Evolutionary conservation across 2,888 invertebrate species (phyloP), one percentile per base, ranked within the genome.

Genomic region (Hedychridium roseum): DNA sequence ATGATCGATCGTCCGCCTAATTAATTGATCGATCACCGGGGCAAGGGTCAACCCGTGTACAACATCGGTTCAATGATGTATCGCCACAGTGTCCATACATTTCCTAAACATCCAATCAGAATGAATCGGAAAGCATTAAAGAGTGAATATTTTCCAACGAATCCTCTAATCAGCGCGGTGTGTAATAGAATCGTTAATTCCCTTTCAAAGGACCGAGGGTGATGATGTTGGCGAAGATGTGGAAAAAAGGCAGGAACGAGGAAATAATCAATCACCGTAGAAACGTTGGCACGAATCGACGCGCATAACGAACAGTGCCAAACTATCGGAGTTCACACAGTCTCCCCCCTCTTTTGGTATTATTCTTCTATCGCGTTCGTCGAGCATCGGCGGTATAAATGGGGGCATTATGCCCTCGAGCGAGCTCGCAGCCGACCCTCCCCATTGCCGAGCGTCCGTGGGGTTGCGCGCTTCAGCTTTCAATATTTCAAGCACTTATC

Each of bases 401-500:
- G 69, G 62, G 57, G 47, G 66, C 66, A 68, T 72, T 71, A 73
- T 68, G 64, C 64, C 58, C 62, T 57, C 35, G n/a, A n/a, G n/a
- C 23, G 28, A 17, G 57, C 57, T 50, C 40, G 20, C 43, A 26
- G 39, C 53, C 40, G 44, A 41, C 50, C 36, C 15, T 6, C 27
- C 32, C 32, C 47, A 12, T 18, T 34, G 41, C 43, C 44, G 53
- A 47, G 27, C 44, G 32, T 31, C 31, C 47, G 41, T 32, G 21
- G n/a, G 20, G 20, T 31, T 14, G 50, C 52, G 39, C 65, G 66
- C 71, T 72, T 76, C 71, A 68, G 66, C 73, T 75, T 75, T 78
- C 77, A 74, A 77, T 78, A 78, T 76, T 76, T 78, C 76, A 77
- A 76, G 71, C 73, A 76, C 76, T 75, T 77, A 77, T 77, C 77